Conservation (phyloP, 1,140 invertebrate species). For the Tachypleus tridentatus region DNA sequence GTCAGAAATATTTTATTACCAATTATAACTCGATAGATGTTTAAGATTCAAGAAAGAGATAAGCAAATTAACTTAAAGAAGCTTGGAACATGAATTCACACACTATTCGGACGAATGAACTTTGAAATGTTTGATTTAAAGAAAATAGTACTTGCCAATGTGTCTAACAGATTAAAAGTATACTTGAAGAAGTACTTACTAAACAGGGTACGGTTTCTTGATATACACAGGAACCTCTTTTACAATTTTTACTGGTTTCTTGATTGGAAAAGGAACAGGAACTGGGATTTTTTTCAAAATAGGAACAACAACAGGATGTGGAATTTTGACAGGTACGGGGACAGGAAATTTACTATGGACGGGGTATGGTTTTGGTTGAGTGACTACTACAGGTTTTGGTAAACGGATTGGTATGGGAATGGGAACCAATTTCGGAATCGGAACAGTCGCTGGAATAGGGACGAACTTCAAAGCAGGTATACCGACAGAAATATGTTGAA, state of each 20-base stretch:
- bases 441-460: constrained; percentile 13
- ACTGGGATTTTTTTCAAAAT: constrained; percentile 16
- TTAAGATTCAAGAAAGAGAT: too few species aligned
- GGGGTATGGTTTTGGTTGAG: constrained; percentile 16
- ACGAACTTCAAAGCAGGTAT: constrained; percentile 17
- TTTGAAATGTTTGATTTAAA: too few species aligned
- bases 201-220: constrained; percentile 18
- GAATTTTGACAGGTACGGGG: constrained; percentile 18
- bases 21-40: too few species aligned
- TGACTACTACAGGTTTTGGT: constrained; percentile 18
- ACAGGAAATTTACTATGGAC: constrained; percentile 18
- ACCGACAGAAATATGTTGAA: constrained; percentile 19
- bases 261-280: constrained; percentile 14
- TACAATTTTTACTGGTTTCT: constrained; percentile 10
- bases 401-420: constrained; percentile 16
- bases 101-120: too few species aligned
- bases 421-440: constrained; percentile 14
- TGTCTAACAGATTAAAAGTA: too few species aligned
- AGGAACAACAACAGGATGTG: constrained; percentile 16
- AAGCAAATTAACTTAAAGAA: too few species aligned
- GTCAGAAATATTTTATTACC: too few species aligned
- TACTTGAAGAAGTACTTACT: constrained; percentile 9
- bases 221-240: constrained; percentile 20
- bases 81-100: too few species aligned
- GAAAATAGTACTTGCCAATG: too few species aligned